Evolutionary conservation across 2,888 invertebrate genomes (phyloP), one percentile per base, ranked within the genome.

Genomic region (Hirtodrosophila trivittata): DNA sequence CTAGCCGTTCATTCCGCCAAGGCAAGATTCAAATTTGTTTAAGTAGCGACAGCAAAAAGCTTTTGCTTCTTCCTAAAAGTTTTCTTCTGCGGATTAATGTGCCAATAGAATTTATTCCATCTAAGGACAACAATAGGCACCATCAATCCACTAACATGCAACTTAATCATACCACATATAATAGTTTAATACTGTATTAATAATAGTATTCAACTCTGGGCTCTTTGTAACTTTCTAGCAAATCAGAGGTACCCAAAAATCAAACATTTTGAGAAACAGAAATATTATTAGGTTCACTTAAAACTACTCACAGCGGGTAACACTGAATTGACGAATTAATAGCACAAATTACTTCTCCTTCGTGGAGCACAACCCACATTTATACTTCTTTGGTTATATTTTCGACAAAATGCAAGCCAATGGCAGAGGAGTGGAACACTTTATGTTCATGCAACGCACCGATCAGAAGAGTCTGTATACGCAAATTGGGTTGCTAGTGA

Each of bases 401-500:
- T 28, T 28, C 13, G 30, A 6, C 8, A 50, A 14, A 8, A 77
- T 77, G 77, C 82, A 77, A 16, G 28, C 60, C 18, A 38, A 42
- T 37, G 83, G 76, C 1, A 64, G 35, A 2, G 77, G 74, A 1
- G 41, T 12, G 12, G 75, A 78, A 1, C 87, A 87, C 60, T 77
- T 78, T 54, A 58, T 66, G 9, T 89, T 89, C 21, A 78, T 89
- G 12, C 39, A 67, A 3, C 60, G 54, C 5, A 89, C 89, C 1
- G 89, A 89, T 70, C 85, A 86, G 3, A 89, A 87, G 54, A 89
- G 87, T 42, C 66, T 90, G 3, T 69, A 75, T 38, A 75, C 84
- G 1, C 89, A 89, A 56, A 84, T 90, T 41, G 87, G 87, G 10
- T 32, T 54, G 13, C 57, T 89, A 8, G 90, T 90, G 25, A 64